A percentile compares a stretch with the other conserved stretches of the same genome.
These are phyloP conservation scores for Meteorus cinctellus DNA, from an alignment of 2,888 invertebrate genomes.

Conservation along the genomic window DNA sequence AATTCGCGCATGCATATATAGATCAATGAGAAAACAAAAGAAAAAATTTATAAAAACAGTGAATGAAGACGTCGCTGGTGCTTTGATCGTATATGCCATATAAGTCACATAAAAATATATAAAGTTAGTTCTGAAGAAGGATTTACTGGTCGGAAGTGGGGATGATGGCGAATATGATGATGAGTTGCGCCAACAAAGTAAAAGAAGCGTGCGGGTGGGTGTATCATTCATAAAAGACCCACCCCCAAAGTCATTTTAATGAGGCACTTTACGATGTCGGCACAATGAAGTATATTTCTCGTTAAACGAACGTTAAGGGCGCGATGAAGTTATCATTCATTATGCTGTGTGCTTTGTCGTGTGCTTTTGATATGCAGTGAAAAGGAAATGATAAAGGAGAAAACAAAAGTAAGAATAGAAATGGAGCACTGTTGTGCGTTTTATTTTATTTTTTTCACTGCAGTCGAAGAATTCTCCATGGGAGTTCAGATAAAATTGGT, in stretches of 20 bases:
- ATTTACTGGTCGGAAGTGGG: background rate
- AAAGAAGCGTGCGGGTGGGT: constrained; percentile 11
- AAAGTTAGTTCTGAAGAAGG: too few relatives aligned
- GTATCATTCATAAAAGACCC: constrained; percentile 45
- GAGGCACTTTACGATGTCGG: constrained; percentile 40
- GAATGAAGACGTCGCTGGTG: too few relatives aligned
- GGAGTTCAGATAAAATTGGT: too few relatives aligned
- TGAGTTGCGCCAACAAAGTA: background rate
- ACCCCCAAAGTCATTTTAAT: constrained; percentile 39
- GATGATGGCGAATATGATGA: background rate
- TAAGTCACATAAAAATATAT: too few relatives aligned
- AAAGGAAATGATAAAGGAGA: background rate
- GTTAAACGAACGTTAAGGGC: constrained; percentile 41
- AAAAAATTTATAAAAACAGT: too few relatives aligned
- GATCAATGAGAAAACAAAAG: background rate
- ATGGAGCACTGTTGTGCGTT: background rate
- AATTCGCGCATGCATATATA: background rate
- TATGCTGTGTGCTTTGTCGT: constrained; percentile 21
- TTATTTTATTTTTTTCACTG: too few relatives aligned
- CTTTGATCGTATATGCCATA: too few relatives aligned
- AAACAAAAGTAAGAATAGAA: background rate
- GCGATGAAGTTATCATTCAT: constrained; percentile 35
- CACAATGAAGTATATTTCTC: constrained; percentile 43
- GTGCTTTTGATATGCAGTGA: background rate
- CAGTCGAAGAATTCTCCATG: too few relatives aligned